A percentile compares a stretch with the other conserved stretches of the same genome.
Conservation (phyloP, 1,140 invertebrate genomes). For the Antheraea mylitta region DNA sequence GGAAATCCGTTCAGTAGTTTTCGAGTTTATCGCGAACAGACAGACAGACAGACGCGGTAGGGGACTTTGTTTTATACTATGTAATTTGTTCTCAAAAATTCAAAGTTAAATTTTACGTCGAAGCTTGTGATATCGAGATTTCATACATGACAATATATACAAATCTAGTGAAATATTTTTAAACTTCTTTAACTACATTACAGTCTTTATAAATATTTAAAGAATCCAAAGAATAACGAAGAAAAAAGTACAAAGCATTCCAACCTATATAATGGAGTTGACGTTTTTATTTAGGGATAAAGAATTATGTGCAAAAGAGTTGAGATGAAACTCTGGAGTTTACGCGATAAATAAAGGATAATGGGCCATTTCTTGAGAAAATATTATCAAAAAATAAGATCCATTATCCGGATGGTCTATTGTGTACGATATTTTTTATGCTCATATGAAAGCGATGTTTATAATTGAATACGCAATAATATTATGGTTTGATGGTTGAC, state of each 20-base stretch:
- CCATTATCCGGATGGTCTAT: slow-evolving; percentile 28
- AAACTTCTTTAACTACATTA: too few relatives aligned
- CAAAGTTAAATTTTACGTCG: too few relatives aligned
- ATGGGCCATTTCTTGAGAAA: slow-evolving; percentile 42
- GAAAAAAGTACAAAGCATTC: not conserved
- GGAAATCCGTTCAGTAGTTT: too few relatives aligned
- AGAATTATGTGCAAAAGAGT: slow-evolving; percentile 34
- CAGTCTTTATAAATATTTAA: too few relatives aligned
- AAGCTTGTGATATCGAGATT: too few relatives aligned
- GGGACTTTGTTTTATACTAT: too few relatives aligned
- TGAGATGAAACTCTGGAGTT: slow-evolving; percentile 32
- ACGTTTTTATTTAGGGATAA: slow-evolving; percentile 29
- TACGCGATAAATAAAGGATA: slow-evolving; percentile 45
- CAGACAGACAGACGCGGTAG: too few relatives aligned
- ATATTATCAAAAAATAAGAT: slow-evolving; percentile 45
- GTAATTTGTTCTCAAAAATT: too few relatives aligned
- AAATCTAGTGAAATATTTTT: too few relatives aligned
- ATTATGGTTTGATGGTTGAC: not conserved
- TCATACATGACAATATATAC: too few relatives aligned
- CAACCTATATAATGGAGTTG: slow-evolving; percentile 16
- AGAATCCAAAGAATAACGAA: not conserved
- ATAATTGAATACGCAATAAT: not conserved
- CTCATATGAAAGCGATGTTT: slow-evolving; percentile 5
- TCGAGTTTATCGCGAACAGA: too few relatives aligned
- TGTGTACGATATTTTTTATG: slow-evolving; percentile 22